phyloP scores from a whole-genome alignment of 2,888 invertebrate genomes.

The Caenorhabditis angaria region DNA sequence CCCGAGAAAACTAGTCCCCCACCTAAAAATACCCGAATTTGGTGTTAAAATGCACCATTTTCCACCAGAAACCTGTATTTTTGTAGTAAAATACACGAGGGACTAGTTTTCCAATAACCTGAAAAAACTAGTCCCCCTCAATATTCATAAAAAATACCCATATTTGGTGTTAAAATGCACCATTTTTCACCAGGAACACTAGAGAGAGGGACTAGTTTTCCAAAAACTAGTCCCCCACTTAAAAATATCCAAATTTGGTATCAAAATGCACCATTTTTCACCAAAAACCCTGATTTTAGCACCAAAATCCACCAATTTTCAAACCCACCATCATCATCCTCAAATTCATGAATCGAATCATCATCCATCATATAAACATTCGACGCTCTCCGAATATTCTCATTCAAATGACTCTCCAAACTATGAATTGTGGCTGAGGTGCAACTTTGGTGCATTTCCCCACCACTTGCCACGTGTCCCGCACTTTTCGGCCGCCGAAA shows the following conservation, averaged over 20 bases:
- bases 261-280: not conserved
- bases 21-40: too few species aligned
- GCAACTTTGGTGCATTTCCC: constrained; percentile 61
- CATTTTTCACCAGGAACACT: not conserved
- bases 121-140: not conserved
- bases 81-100: not conserved
- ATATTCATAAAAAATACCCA: too few species aligned
- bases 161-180: too few species aligned
- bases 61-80: not conserved
- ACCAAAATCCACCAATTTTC: not conserved
- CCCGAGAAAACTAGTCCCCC: not conserved
- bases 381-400: constrained; percentile 53
- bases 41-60: not conserved
- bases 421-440: constrained; percentile 69
- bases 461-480: constrained; percentile 37
- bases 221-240: not conserved
- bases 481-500: constrained; percentile 66
- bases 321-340: constrained; percentile 63
- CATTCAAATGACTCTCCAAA: constrained; percentile 53
- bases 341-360: constrained; percentile 70
- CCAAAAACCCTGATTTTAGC: not conserved
- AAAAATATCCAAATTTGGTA: too few species aligned
- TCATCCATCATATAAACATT: constrained; percentile 71
- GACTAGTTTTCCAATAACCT: not conserved
- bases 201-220: not conserved